Conservation (phyloP, 2,888 invertebrate species). For the Drosophila setosimentum region DNA sequence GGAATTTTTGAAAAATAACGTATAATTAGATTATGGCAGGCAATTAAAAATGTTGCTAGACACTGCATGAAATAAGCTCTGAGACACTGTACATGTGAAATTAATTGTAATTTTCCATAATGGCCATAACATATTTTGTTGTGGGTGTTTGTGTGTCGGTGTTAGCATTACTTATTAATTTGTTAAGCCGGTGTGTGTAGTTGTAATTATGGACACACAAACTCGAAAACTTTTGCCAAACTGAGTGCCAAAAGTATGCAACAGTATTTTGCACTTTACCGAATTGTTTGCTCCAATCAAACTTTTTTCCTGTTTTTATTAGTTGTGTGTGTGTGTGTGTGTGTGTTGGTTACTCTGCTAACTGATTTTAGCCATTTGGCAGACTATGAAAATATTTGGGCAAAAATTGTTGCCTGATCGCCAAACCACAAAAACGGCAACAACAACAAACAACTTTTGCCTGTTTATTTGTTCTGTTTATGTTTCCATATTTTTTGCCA, state of each 20-base stretch:
- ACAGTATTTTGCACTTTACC: constrained; percentile 71
- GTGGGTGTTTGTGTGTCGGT: not conserved
- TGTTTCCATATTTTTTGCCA: constrained; percentile 19
- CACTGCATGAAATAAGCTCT: too few relatives aligned
- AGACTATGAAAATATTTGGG: constrained; percentile 59
- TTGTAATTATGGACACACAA: constrained; percentile 14
- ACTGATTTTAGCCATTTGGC: constrained; percentile 22
- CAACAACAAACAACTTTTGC: constrained; percentile 29
- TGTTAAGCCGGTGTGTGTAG: constrained; percentile 33
- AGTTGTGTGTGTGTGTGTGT: not conserved
- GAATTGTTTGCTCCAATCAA: constrained; percentile 67
- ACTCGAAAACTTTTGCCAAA: not conserved
- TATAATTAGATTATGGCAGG: too few relatives aligned
- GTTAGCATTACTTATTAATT: constrained; percentile 41
- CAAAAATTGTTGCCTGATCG: constrained; percentile 38
- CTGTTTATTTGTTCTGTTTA: constrained; percentile 40
- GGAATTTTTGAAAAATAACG: too few relatives aligned
- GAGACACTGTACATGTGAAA: not conserved
- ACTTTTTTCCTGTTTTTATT: constrained; percentile 43
- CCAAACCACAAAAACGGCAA: constrained; percentile 2
- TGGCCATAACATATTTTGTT: not conserved
- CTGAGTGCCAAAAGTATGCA: constrained; percentile 59
- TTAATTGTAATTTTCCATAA: not conserved
- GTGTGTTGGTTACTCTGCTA: not conserved
- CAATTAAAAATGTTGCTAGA: too few relatives aligned